These are phyloP conservation scores for Fistularia tabacaria DNA, from an alignment of 2,797 vertebrate species.

Conservation along the genomic window DNA sequence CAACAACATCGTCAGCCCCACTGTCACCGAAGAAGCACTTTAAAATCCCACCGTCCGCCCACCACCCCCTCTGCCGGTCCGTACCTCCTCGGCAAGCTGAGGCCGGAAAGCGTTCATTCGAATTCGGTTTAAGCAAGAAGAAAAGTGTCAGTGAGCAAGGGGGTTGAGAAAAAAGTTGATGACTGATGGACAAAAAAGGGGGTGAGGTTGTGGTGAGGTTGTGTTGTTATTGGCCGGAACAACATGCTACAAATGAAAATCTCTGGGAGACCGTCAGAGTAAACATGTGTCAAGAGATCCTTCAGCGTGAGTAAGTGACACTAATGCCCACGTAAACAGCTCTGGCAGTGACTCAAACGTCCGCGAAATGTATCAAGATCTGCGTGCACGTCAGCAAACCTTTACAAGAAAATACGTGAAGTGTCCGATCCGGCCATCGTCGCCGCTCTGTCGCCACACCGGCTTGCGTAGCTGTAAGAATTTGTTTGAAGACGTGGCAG, in stretches of 20 bases:
- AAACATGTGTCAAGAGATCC: not conserved
- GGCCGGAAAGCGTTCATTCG: not conserved
- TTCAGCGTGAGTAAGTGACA: not conserved
- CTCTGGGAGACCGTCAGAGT: not conserved
- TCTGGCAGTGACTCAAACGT: not conserved
- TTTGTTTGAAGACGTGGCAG: too few species aligned
- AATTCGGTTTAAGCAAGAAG: not conserved
- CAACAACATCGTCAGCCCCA: slow-evolving; percentile 33
- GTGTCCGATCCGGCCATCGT: too few species aligned
- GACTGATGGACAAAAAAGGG: too few species aligned
- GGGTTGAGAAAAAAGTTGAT: too few species aligned
- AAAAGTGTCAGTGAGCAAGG: not conserved
- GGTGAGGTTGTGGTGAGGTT: too few species aligned
- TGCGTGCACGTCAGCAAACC: too few species aligned
- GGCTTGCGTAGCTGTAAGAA: too few species aligned
- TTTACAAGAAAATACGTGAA: too few species aligned
- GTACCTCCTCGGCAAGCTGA: slow-evolving; percentile 5
- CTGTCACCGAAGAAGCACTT: slow-evolving; percentile 31
- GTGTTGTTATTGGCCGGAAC: not conserved
- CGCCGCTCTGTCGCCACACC: not conserved
- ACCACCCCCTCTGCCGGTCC: not conserved
- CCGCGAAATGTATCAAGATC: too few species aligned
- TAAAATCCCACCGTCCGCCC: slow-evolving; percentile 3
- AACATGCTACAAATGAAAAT: not conserved
- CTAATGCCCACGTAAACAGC: not conserved